These are phyloP conservation scores for Agapornis roseicollis DNA, from an alignment of 2,113 vertebrate genomes.

Conservation along the genomic window DNA sequence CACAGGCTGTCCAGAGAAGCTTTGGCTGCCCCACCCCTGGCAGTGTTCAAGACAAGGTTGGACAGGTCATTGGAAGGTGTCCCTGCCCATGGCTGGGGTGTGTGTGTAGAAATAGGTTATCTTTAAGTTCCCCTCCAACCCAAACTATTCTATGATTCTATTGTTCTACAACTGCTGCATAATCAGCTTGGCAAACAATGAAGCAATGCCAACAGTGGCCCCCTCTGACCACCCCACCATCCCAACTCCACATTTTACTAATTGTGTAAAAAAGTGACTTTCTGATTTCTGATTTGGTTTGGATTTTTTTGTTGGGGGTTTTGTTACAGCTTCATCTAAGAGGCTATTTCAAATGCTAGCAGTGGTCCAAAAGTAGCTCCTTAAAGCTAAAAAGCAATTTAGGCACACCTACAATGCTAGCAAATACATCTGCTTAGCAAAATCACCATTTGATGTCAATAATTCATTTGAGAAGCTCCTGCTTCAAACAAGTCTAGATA, in stretches of 20 bases:
- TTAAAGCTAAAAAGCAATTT: neutral
- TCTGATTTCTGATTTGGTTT: neutral
- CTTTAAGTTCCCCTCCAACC: neutral
- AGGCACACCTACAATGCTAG: neutral
- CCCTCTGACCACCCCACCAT: accelerated
- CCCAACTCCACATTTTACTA: neutral
- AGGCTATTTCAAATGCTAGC: neutral
- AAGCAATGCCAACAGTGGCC: neutral
- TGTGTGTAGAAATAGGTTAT: neutral
- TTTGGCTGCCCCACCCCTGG: neutral
- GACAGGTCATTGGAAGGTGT: neutral
- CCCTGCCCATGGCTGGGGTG: neutral
- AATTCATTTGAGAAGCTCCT: neutral
- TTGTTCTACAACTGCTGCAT: neutral
- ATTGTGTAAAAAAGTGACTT: accelerated
- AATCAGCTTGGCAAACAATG: neutral
- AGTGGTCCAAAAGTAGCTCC: neutral
- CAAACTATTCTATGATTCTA: neutral
- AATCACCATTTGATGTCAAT: neutral
- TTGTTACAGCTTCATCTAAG: neutral
- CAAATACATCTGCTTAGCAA: neutral
- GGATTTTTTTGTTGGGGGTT: neutral
- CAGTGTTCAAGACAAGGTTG: neutral
- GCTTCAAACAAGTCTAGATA: neutral
- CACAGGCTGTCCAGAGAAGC: neutral